Evolutionary conservation across 2,113 vertebrate species (phyloP).

Genomic region (Coreoperca whiteheadi): DNA sequence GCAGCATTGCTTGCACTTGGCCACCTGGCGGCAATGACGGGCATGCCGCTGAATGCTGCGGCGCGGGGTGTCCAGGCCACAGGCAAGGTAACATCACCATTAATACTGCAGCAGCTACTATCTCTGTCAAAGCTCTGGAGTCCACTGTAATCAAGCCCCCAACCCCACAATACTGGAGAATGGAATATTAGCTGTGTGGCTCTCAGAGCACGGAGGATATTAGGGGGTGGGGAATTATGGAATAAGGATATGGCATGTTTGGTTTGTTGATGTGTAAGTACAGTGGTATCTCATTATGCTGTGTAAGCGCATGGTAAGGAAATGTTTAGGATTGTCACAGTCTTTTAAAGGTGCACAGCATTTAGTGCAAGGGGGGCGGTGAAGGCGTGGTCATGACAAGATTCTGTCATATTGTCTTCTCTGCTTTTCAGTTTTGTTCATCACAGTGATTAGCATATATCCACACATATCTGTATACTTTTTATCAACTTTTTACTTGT

Average conservation of each 20-base stretch:
- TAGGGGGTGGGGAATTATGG: constrained; percentile 24
- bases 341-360: background rate
- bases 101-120: constrained; percentile 42
- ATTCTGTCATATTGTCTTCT: background rate
- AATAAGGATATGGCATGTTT: constrained; percentile 1
- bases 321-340: background rate
- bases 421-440: background rate
- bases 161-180: constrained; percentile 42
- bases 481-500: background rate
- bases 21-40: constrained; percentile 85
- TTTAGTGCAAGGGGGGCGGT: background rate
- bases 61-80: constrained; percentile 63
- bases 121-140: constrained; percentile 33
- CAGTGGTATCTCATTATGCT: background rate
- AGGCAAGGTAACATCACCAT: constrained; percentile 69
- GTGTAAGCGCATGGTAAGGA: background rate
- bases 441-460: background rate
- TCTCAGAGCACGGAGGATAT: constrained; percentile 24
- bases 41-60: constrained; percentile 78
- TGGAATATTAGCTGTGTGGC: constrained; percentile 40
- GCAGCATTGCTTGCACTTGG: constrained; percentile 79
- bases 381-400: background rate
- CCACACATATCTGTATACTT: background rate
- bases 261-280: constrained; percentile 7
- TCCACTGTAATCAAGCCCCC: constrained; percentile 44